A percentile compares a stretch with the other conserved stretches of the same genome.
Conservation (phyloP, 2,797 vertebrate genomes). For the Hydrocynus forskahlii region DNA sequence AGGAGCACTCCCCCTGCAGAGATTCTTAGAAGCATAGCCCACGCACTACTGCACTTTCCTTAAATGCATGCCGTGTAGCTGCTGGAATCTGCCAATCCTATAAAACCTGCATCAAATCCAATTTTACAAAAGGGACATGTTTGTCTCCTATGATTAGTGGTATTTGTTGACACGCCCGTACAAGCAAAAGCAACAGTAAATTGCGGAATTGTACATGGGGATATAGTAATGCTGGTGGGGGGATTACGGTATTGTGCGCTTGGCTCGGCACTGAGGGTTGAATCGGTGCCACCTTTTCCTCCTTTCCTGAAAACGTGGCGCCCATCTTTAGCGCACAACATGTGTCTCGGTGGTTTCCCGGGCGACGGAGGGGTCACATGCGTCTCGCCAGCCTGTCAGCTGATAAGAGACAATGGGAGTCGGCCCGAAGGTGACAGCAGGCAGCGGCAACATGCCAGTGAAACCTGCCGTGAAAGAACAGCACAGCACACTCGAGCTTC, state of each 20-base stretch:
- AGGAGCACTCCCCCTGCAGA: slow-evolving; percentile 13
- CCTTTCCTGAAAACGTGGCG: slow-evolving; percentile 31
- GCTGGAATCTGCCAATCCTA: slow-evolving; percentile 37
- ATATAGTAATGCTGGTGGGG: slow-evolving; percentile 32
- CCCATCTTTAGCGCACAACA: slow-evolving; percentile 36
- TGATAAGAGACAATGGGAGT: slow-evolving; percentile 58
- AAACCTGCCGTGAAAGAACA: slow-evolving; percentile 45
- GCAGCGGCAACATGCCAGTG: slow-evolving; percentile 51
- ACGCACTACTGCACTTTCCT: slow-evolving; percentile 32
- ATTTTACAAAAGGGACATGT: slow-evolving; percentile 31
- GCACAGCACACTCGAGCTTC: slow-evolving; percentile 32
- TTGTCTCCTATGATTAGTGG: slow-evolving; percentile 34
- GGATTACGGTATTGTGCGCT: slow-evolving; percentile 45
- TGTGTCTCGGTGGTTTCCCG: slow-evolving; percentile 50
- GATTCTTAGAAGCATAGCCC: slow-evolving; percentile 27
- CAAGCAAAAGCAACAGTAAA: slow-evolving; percentile 22
- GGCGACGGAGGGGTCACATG: slow-evolving; percentile 53
- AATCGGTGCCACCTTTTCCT: slow-evolving; percentile 45
- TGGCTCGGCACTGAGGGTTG: slow-evolving; percentile 42
- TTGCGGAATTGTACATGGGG: slow-evolving; percentile 19
- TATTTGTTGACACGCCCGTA: slow-evolving; percentile 24
- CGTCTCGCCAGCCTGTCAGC: slow-evolving; percentile 49
- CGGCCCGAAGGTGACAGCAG: slow-evolving; percentile 55
- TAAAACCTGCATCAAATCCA: slow-evolving; percentile 41
- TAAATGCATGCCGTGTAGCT: slow-evolving; percentile 18